Conservation (phyloP, 2,888 invertebrate genomes). For the Tiliacea aurago region DNA sequence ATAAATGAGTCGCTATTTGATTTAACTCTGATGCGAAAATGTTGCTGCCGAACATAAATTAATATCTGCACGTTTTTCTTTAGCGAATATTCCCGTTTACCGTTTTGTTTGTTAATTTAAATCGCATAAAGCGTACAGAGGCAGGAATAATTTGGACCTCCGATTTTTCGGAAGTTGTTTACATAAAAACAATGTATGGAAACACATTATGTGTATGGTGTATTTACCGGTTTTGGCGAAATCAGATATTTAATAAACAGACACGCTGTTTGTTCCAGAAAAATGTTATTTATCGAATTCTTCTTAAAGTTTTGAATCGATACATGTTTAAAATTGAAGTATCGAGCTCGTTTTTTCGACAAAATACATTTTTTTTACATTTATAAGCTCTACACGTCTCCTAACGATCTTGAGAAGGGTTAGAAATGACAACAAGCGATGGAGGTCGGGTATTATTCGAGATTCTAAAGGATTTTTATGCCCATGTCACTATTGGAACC, state of each 20-base stretch:
- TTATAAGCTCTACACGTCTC: slow-evolving; percentile 73
- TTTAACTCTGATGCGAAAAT: slow-evolving; percentile 21
- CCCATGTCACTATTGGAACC: slow-evolving; percentile 66
- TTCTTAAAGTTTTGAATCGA: not conserved
- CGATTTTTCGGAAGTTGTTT: not conserved
- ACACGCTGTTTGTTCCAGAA: not conserved
- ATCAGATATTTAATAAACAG: not conserved
- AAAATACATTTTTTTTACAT: slow-evolving; percentile 64
- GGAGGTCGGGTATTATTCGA: slow-evolving; percentile 77
- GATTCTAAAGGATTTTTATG: slow-evolving; percentile 73
- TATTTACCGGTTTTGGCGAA: not conserved
- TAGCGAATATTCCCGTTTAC: slow-evolving; percentile 8
- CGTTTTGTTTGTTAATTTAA: slow-evolving; percentile 24
- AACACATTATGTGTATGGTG: slow-evolving; percentile 11
- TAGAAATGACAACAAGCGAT: slow-evolving; percentile 77
- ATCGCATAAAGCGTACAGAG: slow-evolving; percentile 2
- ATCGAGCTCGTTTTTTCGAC: slow-evolving; percentile 7
- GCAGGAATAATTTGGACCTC: not conserved
- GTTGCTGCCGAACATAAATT: slow-evolving; percentile 22
- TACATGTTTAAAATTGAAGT: not conserved
- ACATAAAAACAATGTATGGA: not conserved
- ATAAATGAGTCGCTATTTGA: slow-evolving; percentile 50
- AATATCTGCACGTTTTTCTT: slow-evolving; percentile 7
- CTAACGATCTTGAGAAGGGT: slow-evolving; percentile 79
- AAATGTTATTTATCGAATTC: not conserved